Conservation (phyloP, 2,113 vertebrate genomes). For the Laticauda laticaudata region DNA sequence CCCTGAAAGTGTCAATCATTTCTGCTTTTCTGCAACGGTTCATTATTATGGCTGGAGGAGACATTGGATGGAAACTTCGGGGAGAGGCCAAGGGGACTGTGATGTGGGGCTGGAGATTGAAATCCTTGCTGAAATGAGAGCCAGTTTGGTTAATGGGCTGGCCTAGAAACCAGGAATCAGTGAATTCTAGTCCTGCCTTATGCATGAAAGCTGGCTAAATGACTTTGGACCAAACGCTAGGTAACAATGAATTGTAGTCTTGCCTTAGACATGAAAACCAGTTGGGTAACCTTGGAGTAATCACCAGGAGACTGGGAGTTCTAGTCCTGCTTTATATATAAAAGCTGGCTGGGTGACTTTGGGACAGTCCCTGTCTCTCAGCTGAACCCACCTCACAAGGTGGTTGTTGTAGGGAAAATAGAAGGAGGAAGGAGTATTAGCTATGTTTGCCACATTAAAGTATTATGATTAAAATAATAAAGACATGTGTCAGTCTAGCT, state of each 20-base stretch:
- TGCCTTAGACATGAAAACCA: background rate
- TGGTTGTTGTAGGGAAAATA: background rate
- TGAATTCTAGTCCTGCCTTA: background rate
- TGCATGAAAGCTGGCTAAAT: background rate
- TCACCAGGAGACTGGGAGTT: too few relatives aligned
- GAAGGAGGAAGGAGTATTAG: background rate
- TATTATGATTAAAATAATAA: background rate
- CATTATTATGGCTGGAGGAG: conserved; percentile 10
- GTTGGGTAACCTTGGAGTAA: too few relatives aligned
- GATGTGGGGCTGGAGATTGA: background rate
- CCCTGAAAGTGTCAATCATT: conserved; percentile 35
- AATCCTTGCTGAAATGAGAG: background rate
- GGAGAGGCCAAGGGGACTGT: background rate
- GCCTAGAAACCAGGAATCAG: background rate
- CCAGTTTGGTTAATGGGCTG: background rate
- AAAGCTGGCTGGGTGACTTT: too few relatives aligned
- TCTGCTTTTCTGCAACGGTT: conserved; percentile 13
- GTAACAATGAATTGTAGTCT: too few relatives aligned
- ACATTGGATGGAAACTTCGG: conserved; percentile 15
- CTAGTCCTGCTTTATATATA: too few relatives aligned
- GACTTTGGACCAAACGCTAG: background rate
- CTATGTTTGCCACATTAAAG: background rate
- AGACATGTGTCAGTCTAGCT: background rate
- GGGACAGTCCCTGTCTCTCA: background rate
- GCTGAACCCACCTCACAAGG: background rate